These are phyloP conservation scores for Uria lomvia DNA, from an alignment of 2,113 vertebrate genomes.

Conservation along the genomic window DNA sequence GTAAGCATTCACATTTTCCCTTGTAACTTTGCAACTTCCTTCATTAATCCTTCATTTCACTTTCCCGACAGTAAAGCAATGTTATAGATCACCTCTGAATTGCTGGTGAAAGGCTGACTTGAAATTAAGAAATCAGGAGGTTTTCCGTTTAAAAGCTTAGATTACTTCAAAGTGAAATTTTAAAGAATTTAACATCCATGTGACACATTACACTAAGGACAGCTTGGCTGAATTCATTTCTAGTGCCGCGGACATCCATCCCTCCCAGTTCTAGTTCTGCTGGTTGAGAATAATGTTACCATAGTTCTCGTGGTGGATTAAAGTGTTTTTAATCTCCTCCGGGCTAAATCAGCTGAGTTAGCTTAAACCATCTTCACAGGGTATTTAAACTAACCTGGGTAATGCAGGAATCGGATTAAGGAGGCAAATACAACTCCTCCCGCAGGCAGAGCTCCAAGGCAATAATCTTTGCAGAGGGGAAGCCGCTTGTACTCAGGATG, in stretches of 20 bases:
- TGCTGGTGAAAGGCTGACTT: background rate
- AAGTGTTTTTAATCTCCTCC: background rate
- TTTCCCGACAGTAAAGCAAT: background rate
- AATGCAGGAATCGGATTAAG: background rate
- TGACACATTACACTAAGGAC: background rate
- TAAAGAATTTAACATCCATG: background rate
- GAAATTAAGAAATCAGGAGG: background rate
- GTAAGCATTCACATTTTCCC: background rate
- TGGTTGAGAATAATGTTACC: background rate
- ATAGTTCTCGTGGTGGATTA: background rate
- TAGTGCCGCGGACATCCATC: background rate
- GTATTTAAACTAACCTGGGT: background rate
- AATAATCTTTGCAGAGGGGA: background rate
- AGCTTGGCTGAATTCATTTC: background rate
- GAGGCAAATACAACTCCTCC: background rate
- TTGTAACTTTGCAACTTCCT: background rate
- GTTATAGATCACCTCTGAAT: background rate
- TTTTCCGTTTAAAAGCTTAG: background rate
- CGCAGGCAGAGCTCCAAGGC: background rate
- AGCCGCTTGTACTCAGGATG: background rate
- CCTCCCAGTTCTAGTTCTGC: background rate
- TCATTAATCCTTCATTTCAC: background rate
- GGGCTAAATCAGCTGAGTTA: background rate
- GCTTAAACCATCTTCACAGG: background rate
- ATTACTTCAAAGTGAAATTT: background rate